A percentile compares a stretch with the other conserved stretches of the same genome.
Evolutionary conservation across 2,113 vertebrate genomes (phyloP).

Genomic region (Cryptoleucopteryx plumbea): DNA sequence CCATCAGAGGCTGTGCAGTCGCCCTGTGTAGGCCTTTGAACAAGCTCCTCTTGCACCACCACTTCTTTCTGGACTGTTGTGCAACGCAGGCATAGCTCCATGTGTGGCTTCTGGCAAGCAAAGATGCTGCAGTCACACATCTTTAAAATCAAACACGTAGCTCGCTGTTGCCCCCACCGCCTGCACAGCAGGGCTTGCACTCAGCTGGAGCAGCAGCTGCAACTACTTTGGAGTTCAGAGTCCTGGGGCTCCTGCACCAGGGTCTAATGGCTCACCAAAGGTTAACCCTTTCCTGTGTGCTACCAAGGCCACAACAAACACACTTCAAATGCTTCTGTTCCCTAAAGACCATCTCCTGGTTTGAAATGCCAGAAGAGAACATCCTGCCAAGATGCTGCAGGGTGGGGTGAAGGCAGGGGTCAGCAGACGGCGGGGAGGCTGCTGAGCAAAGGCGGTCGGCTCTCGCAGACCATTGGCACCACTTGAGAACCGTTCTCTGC

Average conservation of each 20-base stretch:
- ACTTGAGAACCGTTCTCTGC: accelerated
- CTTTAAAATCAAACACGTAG: neutral
- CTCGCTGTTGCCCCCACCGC: accelerated
- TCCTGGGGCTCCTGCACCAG: neutral
- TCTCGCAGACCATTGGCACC: neutral
- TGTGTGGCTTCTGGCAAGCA: neutral
- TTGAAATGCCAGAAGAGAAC: accelerated
- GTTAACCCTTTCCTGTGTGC: neutral
- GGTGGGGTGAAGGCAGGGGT: neutral
- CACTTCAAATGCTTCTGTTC: neutral
- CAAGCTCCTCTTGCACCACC: neutral
- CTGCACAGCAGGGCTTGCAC: neutral
- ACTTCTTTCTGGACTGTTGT: neutral
- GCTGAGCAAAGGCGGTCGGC: accelerated
- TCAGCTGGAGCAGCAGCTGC: neutral
- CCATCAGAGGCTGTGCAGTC: neutral
- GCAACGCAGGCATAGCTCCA: neutral
- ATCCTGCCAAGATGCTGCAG: neutral
- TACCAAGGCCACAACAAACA: neutral
- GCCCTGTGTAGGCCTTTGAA: neutral
- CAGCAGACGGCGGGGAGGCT: accelerated
- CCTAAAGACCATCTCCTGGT: neutral
- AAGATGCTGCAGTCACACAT: neutral
- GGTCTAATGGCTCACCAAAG: neutral
- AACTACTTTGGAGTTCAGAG: neutral